A percentile compares a stretch with the other conserved stretches of the same genome.
These are phyloP conservation scores for Stigmatopora nigra DNA, from an alignment of 2,113 vertebrate species.

Conservation along the genomic window DNA sequence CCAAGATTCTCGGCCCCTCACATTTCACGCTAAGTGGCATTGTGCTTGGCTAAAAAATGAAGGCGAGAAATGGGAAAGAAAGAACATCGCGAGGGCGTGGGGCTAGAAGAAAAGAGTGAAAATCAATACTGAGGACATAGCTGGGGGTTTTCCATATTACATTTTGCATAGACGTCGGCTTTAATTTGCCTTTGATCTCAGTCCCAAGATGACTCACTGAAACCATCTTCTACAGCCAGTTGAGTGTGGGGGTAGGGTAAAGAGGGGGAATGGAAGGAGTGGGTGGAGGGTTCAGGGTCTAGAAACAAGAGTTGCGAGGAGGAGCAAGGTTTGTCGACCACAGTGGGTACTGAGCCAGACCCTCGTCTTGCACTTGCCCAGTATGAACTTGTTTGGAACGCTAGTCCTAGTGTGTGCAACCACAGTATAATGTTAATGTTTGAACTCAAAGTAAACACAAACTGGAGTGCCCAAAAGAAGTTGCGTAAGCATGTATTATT, in stretches of 20 bases:
- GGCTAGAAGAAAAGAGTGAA: constrained; percentile 44
- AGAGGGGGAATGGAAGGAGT: constrained; percentile 5
- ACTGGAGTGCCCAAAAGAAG: no score
- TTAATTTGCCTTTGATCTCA: constrained; percentile 77
- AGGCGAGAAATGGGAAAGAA: constrained; percentile 56
- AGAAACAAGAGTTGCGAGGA: constrained; percentile 4
- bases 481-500: no score
- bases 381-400: no score
- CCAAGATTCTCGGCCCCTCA: constrained; percentile 42
- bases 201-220: constrained; percentile 74
- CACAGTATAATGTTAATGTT: no score
- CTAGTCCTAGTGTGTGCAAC: no score
- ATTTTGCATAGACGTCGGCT: constrained; percentile 77
- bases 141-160: constrained; percentile 74
- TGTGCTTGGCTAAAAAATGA: constrained; percentile 64
- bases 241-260: constrained; percentile 24
- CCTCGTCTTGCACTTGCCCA: constrained; percentile 32
- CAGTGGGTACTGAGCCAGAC: constrained; percentile 36
- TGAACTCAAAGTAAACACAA: no score
- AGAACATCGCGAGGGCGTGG: constrained; percentile 29
- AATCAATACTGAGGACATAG: constrained; percentile 72
- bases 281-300: constrained; percentile 4
- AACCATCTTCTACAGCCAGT: constrained; percentile 69
- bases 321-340: constrained; percentile 19
- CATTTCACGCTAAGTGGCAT: constrained; percentile 65